Evolutionary conservation across 2,113 vertebrate genomes (phyloP).

Genomic region (Athene cunicularia): DNA sequence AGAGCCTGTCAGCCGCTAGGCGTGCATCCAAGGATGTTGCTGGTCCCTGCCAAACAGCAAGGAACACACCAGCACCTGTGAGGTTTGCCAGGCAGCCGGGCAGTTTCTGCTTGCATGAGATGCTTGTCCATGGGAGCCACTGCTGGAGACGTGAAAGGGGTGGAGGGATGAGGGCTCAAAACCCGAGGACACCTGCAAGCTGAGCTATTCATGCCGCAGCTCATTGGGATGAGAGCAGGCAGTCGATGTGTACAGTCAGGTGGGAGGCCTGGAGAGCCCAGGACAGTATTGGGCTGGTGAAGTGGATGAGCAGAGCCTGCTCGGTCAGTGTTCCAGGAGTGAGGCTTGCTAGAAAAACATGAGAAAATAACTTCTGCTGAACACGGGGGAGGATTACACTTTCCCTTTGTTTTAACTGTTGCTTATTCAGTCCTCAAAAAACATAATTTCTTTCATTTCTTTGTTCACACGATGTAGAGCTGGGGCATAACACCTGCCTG

Average conservation of each 20-base stretch:
- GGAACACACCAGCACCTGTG: fast-evolving
- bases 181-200: fast-evolving
- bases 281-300: not conserved
- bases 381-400: not conserved
- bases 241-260: fast-evolving
- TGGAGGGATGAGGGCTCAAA: not conserved
- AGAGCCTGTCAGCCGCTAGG: not conserved
- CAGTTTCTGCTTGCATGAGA: not conserved
- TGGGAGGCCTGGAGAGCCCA: not conserved
- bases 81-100: not conserved
- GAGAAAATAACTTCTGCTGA: not conserved
- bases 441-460: not conserved
- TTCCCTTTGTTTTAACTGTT: not conserved
- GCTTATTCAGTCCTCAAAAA: not conserved
- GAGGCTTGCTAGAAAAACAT: not conserved
- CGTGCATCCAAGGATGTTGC: not conserved
- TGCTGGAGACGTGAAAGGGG: fast-evolving
- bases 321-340: not conserved
- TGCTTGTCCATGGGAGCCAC: fast-evolving
- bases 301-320: fast-evolving
- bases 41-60: not conserved
- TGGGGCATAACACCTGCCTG: fast-evolving
- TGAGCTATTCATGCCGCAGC: not conserved
- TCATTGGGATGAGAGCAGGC: not conserved
- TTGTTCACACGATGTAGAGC: not conserved